Evolutionary conservation across 2,113 vertebrate species (phyloP).

Genomic region (Coptodon rendalli): DNA sequence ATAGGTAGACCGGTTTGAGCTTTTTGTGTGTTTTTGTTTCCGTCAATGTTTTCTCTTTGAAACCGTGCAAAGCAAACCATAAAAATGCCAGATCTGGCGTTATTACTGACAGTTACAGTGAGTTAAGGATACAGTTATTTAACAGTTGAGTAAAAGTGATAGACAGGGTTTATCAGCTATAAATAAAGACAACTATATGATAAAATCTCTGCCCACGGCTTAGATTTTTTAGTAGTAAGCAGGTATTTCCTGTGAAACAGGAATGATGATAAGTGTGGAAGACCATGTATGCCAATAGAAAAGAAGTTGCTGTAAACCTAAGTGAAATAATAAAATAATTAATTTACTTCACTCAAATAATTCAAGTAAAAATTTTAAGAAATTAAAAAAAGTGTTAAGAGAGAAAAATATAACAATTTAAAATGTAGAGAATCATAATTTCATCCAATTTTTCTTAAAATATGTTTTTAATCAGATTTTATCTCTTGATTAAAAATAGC

Average conservation of each 20-base stretch:
- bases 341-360: background rate
- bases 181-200: background rate
- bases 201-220: background rate
- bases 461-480: background rate
- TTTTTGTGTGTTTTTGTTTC: background rate
- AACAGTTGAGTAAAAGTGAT: background rate
- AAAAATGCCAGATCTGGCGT: background rate
- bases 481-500: background rate
- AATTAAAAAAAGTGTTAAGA: background rate
- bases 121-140: background rate
- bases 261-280: background rate
- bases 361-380: accelerated
- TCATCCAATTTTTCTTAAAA: accelerated
- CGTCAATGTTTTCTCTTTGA: background rate
- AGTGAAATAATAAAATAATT: background rate
- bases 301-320: background rate
- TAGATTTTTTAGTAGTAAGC: background rate
- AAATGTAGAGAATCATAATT: background rate
- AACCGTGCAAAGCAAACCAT: background rate
- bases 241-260: background rate
- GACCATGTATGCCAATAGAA: background rate
- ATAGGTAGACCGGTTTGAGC: background rate
- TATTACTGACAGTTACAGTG: background rate
- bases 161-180: background rate
- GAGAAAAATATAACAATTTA: background rate